Conservation (phyloP, 2,113 vertebrate species). For the Cyprinodon brontotheroides region DNA sequence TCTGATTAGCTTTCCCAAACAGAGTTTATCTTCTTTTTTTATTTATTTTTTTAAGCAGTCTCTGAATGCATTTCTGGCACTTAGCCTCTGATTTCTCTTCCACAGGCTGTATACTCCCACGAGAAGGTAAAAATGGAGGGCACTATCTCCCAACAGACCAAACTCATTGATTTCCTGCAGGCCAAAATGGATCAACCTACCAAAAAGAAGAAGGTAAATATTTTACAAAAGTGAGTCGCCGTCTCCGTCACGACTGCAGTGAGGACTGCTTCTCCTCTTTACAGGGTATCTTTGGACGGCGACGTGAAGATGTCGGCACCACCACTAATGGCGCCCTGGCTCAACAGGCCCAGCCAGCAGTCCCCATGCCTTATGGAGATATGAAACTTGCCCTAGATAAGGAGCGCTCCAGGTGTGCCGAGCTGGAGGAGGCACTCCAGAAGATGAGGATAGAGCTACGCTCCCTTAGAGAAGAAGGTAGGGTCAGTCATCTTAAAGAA, state of each 20-base stretch:
- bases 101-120: conserved; percentile 95
- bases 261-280: conserved; percentile 51
- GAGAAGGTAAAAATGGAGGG: conserved; percentile 99
- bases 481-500: not conserved
- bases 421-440: conserved; percentile 97
- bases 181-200: conserved; percentile 98
- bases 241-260: conserved; percentile 17
- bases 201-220: conserved; percentile 97
- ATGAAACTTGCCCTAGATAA: conserved; percentile 97
- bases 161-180: conserved; percentile 98
- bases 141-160: conserved; percentile 98
- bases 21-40: not conserved
- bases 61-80: conserved; percentile 30
- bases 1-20: conserved; percentile 21
- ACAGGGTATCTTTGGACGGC: conserved; percentile 97
- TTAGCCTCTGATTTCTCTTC: conserved; percentile 35
- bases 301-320: conserved; percentile 88
- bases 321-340: conserved; percentile 68
- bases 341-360: conserved; percentile 70
- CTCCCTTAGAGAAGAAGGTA: conserved; percentile 95
- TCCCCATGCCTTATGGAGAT: conserved; percentile 95
- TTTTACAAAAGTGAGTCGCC: conserved; percentile 1
- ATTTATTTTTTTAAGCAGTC: conserved; percentile 10
- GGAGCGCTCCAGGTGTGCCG: conserved; percentile 92
- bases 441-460: conserved; percentile 97